Evolutionary conservation across 2,888 invertebrate genomes (phyloP).

Genomic region (Limnephilus lunatus): DNA sequence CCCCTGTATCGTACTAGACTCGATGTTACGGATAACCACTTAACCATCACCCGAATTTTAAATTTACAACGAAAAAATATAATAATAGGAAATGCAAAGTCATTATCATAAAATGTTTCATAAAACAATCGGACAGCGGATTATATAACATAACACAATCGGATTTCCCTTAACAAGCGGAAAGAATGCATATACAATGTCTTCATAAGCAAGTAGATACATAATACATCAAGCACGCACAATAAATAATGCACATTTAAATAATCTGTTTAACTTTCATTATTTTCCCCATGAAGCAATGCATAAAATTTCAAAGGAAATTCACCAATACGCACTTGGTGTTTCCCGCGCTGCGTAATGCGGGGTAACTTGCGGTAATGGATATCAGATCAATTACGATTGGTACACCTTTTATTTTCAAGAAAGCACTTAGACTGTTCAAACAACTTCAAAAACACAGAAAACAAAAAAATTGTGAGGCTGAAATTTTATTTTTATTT

Average conservation of each 20-base stretch:
- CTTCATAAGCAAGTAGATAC: neutral
- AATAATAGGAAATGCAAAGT: neutral
- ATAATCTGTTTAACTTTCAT: neutral
- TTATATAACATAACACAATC: neutral
- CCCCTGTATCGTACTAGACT: neutral
- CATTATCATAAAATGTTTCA: conserved; percentile 28
- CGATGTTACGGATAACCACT: neutral
- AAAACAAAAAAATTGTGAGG: neutral
- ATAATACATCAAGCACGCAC: neutral
- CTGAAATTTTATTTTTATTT: neutral
- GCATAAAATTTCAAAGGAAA: neutral
- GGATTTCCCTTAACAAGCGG: conserved; percentile 38
- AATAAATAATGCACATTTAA: neutral
- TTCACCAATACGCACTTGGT: neutral
- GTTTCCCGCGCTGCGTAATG: neutral
- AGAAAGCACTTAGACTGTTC: neutral
- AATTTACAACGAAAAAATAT: neutral
- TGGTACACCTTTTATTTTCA: neutral
- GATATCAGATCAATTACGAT: neutral
- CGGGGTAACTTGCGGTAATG: neutral
- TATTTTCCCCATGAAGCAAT: neutral
- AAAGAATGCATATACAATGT: conserved; percentile 23
- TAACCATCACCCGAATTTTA: neutral
- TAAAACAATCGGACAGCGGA: neutral
- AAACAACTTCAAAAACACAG: neutral